Evolutionary conservation across 2,797 vertebrate species (phyloP).

Genomic region (Gymnodraco acuticeps): DNA sequence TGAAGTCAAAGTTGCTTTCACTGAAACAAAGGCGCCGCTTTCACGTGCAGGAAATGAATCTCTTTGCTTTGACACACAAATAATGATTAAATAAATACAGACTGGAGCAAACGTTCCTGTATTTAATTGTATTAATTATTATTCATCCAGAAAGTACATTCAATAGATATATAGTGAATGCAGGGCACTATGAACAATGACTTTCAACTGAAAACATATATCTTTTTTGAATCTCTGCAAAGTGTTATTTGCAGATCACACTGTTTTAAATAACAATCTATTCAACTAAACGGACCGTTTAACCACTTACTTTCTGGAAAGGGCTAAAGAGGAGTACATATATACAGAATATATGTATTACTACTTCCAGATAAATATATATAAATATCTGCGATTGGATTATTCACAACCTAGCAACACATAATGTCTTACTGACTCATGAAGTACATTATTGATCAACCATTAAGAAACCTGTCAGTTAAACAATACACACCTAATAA

Average conservation of each 20-base stretch:
- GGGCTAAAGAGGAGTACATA: not conserved
- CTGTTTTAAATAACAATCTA: not conserved
- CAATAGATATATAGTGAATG: not conserved
- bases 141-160: not conserved
- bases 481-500: not conserved
- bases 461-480: too few species aligned
- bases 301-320: not conserved
- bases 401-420: not conserved
- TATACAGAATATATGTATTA: not conserved
- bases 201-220: not conserved
- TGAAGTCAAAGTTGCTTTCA: constrained; percentile 36
- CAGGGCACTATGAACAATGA: not conserved
- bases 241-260: not conserved
- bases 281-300: not conserved
- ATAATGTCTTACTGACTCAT: not conserved
- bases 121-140: not conserved
- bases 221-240: not conserved
- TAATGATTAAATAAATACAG: constrained; percentile 5
- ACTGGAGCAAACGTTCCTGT: not conserved
- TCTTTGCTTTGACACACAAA: not conserved
- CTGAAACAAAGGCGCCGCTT: constrained; percentile 22
- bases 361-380: not conserved
- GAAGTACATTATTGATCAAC: too few species aligned
- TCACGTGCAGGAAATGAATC: constrained; percentile 23
- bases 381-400: not conserved